A percentile compares a stretch with the other conserved stretches of the same genome.
Evolutionary conservation across 2,113 vertebrate species (phyloP).

Genomic region (Nansenia antarctica): DNA sequence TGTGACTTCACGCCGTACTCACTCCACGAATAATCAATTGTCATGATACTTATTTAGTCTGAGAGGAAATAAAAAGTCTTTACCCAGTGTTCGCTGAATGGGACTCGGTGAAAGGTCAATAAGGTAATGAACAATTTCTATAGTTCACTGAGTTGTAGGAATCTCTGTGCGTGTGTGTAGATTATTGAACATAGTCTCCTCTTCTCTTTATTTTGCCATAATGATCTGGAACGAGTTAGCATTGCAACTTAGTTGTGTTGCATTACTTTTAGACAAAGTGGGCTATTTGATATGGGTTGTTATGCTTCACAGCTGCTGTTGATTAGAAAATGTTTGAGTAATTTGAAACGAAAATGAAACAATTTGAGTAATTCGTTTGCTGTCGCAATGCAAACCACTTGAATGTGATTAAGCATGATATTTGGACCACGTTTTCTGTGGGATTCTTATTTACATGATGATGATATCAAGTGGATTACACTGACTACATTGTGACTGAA

Average conservation of each 20-base stretch:
- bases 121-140: neutral
- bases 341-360: neutral
- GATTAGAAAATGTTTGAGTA: neutral
- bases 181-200: neutral
- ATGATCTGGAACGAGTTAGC: neutral
- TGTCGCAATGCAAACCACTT: too few species aligned
- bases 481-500: too few species aligned
- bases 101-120: neutral
- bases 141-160: constrained; percentile 38
- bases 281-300: neutral
- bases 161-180: neutral
- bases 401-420: too few species aligned
- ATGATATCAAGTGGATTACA: too few species aligned
- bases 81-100: neutral
- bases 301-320: neutral
- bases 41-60: neutral
- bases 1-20: too few species aligned
- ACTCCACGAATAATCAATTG: neutral
- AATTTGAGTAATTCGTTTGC: neutral
- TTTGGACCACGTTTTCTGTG: too few species aligned
- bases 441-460: too few species aligned
- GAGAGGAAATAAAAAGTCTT: neutral
- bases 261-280: too few species aligned
- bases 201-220: neutral
- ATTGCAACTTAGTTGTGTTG: too few species aligned